Conservation (phyloP, 2,888 invertebrate species). For the Abrostola triplasia region DNA sequence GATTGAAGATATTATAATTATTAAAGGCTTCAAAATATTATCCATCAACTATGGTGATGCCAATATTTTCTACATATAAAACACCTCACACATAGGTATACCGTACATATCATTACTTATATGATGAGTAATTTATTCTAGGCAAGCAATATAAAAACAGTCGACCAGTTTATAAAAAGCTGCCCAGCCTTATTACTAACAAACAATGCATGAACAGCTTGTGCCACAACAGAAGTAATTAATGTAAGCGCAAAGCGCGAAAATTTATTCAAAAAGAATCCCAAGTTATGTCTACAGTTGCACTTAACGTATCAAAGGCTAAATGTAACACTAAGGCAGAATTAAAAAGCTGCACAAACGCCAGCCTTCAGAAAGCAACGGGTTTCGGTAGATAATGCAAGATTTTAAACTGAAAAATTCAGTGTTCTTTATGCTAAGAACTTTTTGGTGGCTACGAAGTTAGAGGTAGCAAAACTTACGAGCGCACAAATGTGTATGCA, state of each 20-base stretch:
- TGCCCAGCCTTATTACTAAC: neutral
- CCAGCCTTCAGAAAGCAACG: slow-evolving; percentile 19
- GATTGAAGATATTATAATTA: too few relatives aligned
- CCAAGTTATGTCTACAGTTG: neutral
- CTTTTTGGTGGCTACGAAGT: slow-evolving; percentile 18
- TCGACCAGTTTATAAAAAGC: neutral
- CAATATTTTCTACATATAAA: neutral
- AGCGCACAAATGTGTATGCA: slow-evolving; percentile 51
- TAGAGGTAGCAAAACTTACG: slow-evolving; percentile 22
- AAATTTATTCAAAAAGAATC: slow-evolving; percentile 1
- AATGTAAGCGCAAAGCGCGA: neutral
- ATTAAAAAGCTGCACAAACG: slow-evolving; percentile 43
- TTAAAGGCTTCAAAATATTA: too few relatives aligned
- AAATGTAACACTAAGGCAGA: slow-evolving; percentile 26
- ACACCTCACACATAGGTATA: too few relatives aligned
- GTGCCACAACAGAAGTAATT: neutral
- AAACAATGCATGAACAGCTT: neutral
- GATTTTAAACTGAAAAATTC: slow-evolving; percentile 32
- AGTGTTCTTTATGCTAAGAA: slow-evolving; percentile 14
- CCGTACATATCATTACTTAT: too few relatives aligned
- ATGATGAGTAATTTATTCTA: too few relatives aligned
- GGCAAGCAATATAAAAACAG: too few relatives aligned
- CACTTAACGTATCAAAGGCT: slow-evolving; percentile 20
- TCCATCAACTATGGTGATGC: slow-evolving; percentile 4
- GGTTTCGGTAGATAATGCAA: slow-evolving; percentile 22